Conservation (phyloP, 2,113 vertebrate genomes). For the Tylochromis polylepis region DNA sequence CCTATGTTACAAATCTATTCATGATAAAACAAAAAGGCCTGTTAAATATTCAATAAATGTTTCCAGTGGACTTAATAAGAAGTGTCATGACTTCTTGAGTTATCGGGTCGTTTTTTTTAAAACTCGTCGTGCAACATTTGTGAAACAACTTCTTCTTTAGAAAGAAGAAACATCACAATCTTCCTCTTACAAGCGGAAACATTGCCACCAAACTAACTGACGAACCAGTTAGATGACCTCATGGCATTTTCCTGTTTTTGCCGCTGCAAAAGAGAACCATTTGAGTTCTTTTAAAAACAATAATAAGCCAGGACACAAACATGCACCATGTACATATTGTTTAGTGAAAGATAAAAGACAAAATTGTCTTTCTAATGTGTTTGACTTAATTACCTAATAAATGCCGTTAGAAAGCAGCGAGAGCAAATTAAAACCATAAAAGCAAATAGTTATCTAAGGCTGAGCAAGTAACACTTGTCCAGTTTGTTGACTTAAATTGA, state of each 20-base stretch:
- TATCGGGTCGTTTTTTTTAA: not conserved
- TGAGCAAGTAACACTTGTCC: not conserved
- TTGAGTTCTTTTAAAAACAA: not conserved
- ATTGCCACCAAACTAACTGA: not conserved
- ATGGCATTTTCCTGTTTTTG: not conserved
- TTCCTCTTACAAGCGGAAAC: not conserved
- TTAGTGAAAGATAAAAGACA: not conserved
- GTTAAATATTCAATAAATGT: not conserved
- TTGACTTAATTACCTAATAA: not conserved
- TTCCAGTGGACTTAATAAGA: not conserved
- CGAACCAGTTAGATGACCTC: rapidly evolving
- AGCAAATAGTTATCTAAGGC: not conserved
- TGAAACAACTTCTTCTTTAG: not conserved
- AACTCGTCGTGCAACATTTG: not conserved
- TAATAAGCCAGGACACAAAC: not conserved
- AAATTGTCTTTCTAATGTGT: not conserved
- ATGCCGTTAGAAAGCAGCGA: not conserved
- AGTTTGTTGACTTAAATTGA: not conserved
- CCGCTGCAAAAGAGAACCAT: not conserved
- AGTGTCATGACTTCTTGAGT: not conserved
- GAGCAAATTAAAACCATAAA: not conserved
- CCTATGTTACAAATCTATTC: not conserved
- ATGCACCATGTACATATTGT: not conserved
- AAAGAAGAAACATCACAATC: not conserved
- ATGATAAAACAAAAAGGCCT: not conserved